A percentile compares a stretch with the other conserved stretches of the same genome.
phyloP scores from a whole-genome alignment of 1,140 invertebrate genomes.

The Papilio machaon region DNA sequence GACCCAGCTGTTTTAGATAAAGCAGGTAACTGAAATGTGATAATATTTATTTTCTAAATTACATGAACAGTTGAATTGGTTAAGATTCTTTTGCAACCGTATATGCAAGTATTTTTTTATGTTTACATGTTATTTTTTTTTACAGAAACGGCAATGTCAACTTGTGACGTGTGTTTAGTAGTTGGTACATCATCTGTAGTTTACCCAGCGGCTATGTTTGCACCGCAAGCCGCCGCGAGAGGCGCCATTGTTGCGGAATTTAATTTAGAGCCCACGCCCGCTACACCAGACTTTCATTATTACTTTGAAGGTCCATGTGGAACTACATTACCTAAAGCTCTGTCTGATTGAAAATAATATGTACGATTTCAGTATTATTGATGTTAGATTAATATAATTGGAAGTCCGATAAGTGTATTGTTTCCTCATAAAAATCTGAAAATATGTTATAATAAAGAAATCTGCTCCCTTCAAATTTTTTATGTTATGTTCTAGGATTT shows the following conservation, averaged over 20 bases:
- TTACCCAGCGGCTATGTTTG: conserved; percentile 97
- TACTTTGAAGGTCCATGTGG: conserved; percentile 91
- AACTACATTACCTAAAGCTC: conserved; percentile 86
- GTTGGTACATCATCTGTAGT: conserved; percentile 94
- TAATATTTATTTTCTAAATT: background rate
- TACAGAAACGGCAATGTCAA: conserved; percentile 84
- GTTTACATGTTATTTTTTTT: conserved; percentile 2
- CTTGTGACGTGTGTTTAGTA: conserved; percentile 92
- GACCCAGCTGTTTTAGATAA: conserved; percentile 84
- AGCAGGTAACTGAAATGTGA: conserved; percentile 79
- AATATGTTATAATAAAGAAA: too few species aligned
- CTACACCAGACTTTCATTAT: conserved; percentile 87
- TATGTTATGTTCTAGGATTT: background rate
- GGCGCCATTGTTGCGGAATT: conserved; percentile 94
- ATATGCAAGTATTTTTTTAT: too few species aligned
- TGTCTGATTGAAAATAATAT: conserved; percentile 67
- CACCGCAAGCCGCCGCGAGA: conserved; percentile 88
- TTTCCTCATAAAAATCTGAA: background rate
- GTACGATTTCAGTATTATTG: background rate
- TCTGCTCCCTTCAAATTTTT: background rate
- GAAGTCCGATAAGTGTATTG: background rate
- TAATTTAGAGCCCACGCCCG: conserved; percentile 91
- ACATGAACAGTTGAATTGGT: background rate
- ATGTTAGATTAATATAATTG: background rate
- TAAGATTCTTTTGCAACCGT: too few species aligned